Base-by-base conservation (phyloP, 2,888 invertebrate genomes). In the Orthosia gothica region DNA sequence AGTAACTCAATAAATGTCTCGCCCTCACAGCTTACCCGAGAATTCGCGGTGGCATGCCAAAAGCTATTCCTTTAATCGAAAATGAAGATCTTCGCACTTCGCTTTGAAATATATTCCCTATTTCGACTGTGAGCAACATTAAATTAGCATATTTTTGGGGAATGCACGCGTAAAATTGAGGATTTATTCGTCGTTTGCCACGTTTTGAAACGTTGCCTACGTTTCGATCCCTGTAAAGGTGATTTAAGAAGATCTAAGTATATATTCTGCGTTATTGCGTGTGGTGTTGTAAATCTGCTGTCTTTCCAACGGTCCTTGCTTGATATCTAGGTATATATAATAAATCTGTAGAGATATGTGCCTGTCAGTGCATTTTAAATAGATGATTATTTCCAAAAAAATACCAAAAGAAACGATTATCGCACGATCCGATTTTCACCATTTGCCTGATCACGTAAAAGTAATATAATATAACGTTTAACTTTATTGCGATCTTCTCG, bases 71-170 rank as follows among this genome's bases (percentile, higher is more conserved):
- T 72, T 64, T 76, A 85, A 83, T 85, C 75, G 67, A 68, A 73
- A 57, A 50, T 52, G 63, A 69, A 59, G 49, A 81, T 81, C 72
- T 74, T 68, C 49, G 69, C 75, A 66, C 55, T 72, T 64, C 50
- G 20, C 54, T 66, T 69, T 88, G 84, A 89, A 86, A 88, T 88
- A 88, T 77, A 76, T 80, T 83, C 80, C 74, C 83, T 64, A 71
- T 71, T 83, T 80, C 59, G 74, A 76, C 80, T 78, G 73, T 59
- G 74, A 85, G 86, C 80, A 84, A 82, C 87, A 88, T 88, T 86
- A 83, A 89, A 90, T 89, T 89, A 86, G 82, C 84, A 86, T 84
- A 83, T 76, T 74, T 82, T 72, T 79, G 65, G 61, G 67, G 16
- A 64, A 59, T 74, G 71, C 79, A 72, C 71, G 77, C 83, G 78